phyloP scores from a whole-genome alignment of 2,797 vertebrate genomes.

The Pseudomugil gertrudae region DNA sequence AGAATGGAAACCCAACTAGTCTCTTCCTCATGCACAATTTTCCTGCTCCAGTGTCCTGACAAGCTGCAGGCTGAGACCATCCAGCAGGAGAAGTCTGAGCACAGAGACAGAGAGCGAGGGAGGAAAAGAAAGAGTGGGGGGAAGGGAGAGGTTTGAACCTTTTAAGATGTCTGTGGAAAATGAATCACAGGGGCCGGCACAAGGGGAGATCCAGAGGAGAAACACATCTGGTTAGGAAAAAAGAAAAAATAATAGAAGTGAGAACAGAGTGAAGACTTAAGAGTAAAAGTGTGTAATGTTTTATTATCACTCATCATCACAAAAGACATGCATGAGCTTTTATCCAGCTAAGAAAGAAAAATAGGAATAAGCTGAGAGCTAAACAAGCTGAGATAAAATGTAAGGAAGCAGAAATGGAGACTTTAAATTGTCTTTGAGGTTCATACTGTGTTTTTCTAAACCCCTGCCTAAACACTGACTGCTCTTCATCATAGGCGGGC shows the following conservation, averaged over 20 bases:
- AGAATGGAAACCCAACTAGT: conserved; percentile 46
- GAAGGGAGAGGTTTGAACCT: conserved; percentile 59
- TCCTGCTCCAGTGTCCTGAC: conserved; percentile 33
- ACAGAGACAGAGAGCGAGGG: conserved; percentile 39
- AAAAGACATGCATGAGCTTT: background rate
- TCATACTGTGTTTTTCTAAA: conserved; percentile 75
- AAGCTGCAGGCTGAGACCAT: conserved; percentile 57
- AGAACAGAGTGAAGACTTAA: conserved; percentile 25
- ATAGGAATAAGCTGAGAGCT: background rate
- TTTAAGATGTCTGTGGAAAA: conserved; percentile 83
- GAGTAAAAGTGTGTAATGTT: background rate
- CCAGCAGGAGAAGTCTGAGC: conserved; percentile 64
- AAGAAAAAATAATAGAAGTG: conserved; percentile 34
- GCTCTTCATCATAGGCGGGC: conserved; percentile 67
- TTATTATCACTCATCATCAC: background rate
- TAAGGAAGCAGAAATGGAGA: conserved; percentile 15
- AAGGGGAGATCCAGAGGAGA: conserved; percentile 68
- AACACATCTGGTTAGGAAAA: conserved; percentile 69
- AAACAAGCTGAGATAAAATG: background rate
- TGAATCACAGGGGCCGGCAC: conserved; percentile 81
- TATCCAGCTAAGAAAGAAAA: background rate
- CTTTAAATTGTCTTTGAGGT: conserved; percentile 37
- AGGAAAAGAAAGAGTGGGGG: conserved; percentile 36
- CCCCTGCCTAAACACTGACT: conserved; percentile 68
- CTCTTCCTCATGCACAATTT: conserved; percentile 35